A percentile compares a stretch with the other conserved stretches of the same genome.
These are phyloP conservation scores for Lateolabrax maculatus DNA, from an alignment of 2,797 vertebrate species.

Conservation along the genomic window DNA sequence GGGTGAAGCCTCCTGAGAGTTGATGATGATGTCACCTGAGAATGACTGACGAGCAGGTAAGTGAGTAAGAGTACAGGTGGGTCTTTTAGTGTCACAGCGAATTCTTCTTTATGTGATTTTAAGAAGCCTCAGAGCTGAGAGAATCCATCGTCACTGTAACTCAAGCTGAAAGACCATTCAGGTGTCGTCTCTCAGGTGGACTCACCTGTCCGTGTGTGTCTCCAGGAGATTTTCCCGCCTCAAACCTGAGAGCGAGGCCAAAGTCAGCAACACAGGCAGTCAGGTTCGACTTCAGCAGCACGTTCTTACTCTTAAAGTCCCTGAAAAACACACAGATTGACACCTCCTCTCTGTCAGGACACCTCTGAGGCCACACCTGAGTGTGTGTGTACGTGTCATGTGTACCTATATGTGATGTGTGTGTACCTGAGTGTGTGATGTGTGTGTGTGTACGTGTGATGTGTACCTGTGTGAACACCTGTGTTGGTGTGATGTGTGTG, in stretches of 20 bases:
- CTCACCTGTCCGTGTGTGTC: slow-evolving; percentile 95
- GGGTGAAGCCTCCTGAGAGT: too few relatives aligned
- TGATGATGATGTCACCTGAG: too few relatives aligned
- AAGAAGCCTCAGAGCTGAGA: too few relatives aligned
- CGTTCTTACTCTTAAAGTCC: slow-evolving; percentile 97
- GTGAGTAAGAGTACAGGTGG: too few relatives aligned
- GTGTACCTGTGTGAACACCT: neutral
- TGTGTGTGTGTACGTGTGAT: neutral
- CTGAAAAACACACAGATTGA: slow-evolving; percentile 72
- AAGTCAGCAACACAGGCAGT: slow-evolving; percentile 95
- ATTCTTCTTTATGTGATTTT: too few relatives aligned
- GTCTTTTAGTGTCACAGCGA: too few relatives aligned
- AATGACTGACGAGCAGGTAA: too few relatives aligned
- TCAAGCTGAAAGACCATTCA: neutral
- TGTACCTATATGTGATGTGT: neutral
- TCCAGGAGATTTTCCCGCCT: slow-evolving; percentile 94
- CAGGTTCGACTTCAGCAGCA: slow-evolving; percentile 93
- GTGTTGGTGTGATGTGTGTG: neutral
- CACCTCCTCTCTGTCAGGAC: neutral
- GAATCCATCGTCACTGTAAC: neutral
- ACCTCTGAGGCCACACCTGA: neutral
- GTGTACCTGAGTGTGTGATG: neutral
- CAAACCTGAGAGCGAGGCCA: slow-evolving; percentile 93
- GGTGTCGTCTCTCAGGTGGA: neutral
- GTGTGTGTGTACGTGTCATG: neutral